Evolutionary conservation across 2,797 vertebrate species (phyloP).

Genomic region (Protosalanx chinensis): DNA sequence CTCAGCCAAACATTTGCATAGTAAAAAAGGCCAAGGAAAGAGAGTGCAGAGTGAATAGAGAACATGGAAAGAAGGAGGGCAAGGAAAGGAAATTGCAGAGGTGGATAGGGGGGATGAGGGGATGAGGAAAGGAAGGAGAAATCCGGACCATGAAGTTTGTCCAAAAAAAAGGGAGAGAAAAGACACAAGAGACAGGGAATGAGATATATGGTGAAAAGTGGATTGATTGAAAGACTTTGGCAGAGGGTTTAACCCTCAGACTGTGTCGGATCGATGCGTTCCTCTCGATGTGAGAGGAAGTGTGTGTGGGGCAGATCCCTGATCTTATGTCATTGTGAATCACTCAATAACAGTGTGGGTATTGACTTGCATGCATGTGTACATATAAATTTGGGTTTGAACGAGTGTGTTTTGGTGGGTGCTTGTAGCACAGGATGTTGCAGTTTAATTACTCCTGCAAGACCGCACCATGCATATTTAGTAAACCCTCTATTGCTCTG

Average conservation of each 20-base stretch:
- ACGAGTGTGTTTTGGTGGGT: too few relatives aligned
- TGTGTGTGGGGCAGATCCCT: conserved; percentile 43
- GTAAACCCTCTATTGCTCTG: background rate
- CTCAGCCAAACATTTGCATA: conserved; percentile 68
- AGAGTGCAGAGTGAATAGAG: conserved; percentile 16
- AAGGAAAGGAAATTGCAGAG: conserved; percentile 38
- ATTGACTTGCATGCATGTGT: background rate
- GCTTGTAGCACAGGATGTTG: too few relatives aligned
- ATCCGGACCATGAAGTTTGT: background rate
- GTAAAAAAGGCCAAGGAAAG: conserved; percentile 32
- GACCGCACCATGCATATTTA: background rate
- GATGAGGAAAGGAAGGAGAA: background rate
- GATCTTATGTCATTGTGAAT: conserved; percentile 69
- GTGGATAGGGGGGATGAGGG: background rate
- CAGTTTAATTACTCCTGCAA: background rate
- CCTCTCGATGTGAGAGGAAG: conserved; percentile 36
- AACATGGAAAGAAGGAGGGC: background rate
- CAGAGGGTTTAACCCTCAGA: conserved; percentile 63
- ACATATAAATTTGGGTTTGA: background rate
- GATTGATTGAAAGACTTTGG: conserved; percentile 69
- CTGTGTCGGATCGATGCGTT: conserved; percentile 68
- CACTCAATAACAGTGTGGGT: conserved; percentile 33
- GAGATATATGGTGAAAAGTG: background rate
- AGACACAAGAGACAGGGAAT: background rate
- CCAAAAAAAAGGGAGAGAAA: conserved; percentile 2